A percentile compares a stretch with the other conserved stretches of the same genome.
phyloP scores from a whole-genome alignment of 2,113 vertebrate genomes.

The Rousettus leschenaultii region DNA sequence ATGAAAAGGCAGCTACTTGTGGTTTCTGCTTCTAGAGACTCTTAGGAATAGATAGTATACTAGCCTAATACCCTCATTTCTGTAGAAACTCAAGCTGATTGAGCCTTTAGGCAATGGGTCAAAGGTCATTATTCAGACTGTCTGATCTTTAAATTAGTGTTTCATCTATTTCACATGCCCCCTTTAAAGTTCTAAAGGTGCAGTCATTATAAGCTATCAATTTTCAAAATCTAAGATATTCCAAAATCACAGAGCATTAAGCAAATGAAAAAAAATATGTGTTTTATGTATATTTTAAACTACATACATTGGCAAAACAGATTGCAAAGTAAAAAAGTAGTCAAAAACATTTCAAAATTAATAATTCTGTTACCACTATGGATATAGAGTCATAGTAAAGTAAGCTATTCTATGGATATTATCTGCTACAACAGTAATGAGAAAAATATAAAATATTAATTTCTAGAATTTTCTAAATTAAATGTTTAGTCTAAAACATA shows the following conservation, averaged over 20 bases:
- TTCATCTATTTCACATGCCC: not conserved
- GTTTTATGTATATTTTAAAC: slow-evolving; percentile 12
- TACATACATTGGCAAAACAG: slow-evolving; percentile 21
- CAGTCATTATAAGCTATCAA: not conserved
- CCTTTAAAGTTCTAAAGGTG: not conserved
- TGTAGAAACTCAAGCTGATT: not conserved
- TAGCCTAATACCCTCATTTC: not conserved
- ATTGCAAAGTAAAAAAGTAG: slow-evolving; percentile 18
- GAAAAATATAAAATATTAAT: slow-evolving; percentile 32
- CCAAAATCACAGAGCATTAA: not conserved
- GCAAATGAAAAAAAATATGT: not conserved
- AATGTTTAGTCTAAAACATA: slow-evolving; percentile 32
- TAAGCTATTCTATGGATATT: not conserved
- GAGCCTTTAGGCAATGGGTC: not conserved
- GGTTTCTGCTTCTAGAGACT: not conserved
- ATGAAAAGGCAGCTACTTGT: not conserved
- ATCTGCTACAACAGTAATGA: not conserved
- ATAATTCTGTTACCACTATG: not conserved
- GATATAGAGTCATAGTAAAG: not conserved
- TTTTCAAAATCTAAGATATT: slow-evolving; percentile 17
- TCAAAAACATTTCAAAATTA: slow-evolving; percentile 10
- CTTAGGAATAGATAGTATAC: not conserved
- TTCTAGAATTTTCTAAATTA: slow-evolving; percentile 32
- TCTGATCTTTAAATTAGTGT: not conserved
- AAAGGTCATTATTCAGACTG: not conserved